Evolutionary conservation across 2,888 invertebrate species (phyloP), one percentile per base, ranked within the genome.

Genomic region (Crematogaster levior): DNA sequence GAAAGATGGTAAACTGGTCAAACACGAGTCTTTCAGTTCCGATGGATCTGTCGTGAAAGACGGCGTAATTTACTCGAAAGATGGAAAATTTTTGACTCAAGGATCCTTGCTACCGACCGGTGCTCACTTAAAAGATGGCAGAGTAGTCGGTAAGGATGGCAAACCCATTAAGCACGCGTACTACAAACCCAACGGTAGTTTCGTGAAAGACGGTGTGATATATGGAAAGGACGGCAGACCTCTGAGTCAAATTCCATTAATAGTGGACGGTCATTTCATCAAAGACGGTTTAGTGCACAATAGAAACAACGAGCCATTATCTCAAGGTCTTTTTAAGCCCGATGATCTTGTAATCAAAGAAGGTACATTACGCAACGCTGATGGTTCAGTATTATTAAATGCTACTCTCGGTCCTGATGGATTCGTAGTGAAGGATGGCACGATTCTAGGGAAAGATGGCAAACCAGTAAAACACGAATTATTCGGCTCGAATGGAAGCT

Each of bases 121-220:
- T 53, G 92, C 93, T 37, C 91, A 94, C 68, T 85, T 94, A 9
- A 91, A 91, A 72, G 93, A 94, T 61, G 94, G 94, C 0, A 94
- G 93, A 82, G 84, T 94, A 18, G 92, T 94, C 27, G 91, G 93
- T 9, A 93, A 93, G 73, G 94, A 94, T 75, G 93, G 93, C 0
- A 94, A 93, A 80, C 43, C 86, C 0, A 84, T 94, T 5, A 94
- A 94, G 70, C 91, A 93, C 37, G 92, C 93, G 0, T 94, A 91
- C 68, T 94, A 93, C 82, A 94, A 94, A 75, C 90, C 93, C 0
- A 92, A 94, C 51, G 94, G 94, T 12, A 94, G 93, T 77, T 94
- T 92, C 51, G 89, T 94, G 2, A 93, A 92, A 53, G 94, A 94
- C 30, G 94, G 94, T 10, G 86, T 93, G 5, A 90, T 94, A 81